These are phyloP conservation scores for Taenioides sp. DNA, from an alignment of 2,797 vertebrate genomes.

Conservation along the genomic window DNA sequence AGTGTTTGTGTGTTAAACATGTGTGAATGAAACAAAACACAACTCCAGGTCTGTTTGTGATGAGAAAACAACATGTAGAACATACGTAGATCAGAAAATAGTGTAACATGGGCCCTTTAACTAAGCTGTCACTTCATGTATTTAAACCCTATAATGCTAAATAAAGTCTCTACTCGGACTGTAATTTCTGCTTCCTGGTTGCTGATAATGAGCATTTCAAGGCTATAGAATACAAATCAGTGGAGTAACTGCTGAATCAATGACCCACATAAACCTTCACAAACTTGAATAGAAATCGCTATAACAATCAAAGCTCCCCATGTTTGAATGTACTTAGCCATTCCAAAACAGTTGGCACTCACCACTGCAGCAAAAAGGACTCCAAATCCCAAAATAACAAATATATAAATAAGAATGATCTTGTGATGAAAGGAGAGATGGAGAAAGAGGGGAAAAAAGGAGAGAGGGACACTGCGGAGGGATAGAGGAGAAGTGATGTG, in stretches of 20 bases:
- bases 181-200: conserved; percentile 28
- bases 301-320: conserved; percentile 21
- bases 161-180: neutral
- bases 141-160: neutral
- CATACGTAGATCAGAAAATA: no score
- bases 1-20: no score
- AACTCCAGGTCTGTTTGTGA: no score
- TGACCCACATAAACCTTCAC: conserved; percentile 23
- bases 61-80: no score
- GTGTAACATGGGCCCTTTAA: no score
- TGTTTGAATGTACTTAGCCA: neutral
- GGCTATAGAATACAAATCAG: conserved; percentile 41
- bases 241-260: conserved; percentile 27
- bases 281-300: conserved; percentile 19
- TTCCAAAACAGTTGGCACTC: conserved; percentile 21
- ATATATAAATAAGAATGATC: conserved; percentile 69
- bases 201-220: conserved; percentile 37
- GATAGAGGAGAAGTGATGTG: conserved; percentile 45
- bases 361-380: conserved; percentile 32
- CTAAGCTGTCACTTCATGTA: no score
- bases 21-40: no score
- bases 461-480: neutral
- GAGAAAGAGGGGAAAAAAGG: conserved; percentile 4
- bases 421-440: conserved; percentile 30
- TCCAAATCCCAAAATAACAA: conserved; percentile 52